A percentile compares a stretch with the other conserved stretches of the same genome.
phyloP scores from a whole-genome alignment of 2,888 invertebrate genomes.

The Drosophila kambysellisi region DNA sequence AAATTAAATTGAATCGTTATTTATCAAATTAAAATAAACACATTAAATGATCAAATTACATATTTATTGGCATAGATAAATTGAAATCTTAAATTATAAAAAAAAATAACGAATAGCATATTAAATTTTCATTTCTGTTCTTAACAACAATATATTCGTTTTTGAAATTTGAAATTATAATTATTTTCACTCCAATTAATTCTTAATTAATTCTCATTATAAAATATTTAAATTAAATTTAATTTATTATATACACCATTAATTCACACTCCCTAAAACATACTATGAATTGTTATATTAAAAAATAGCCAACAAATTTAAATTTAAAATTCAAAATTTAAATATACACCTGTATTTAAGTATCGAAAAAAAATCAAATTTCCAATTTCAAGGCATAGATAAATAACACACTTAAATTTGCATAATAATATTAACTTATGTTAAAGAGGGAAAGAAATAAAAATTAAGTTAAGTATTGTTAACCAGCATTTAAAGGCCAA shows the following conservation, averaged over 20 bases:
- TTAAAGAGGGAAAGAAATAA: background rate
- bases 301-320: background rate
- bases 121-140: background rate
- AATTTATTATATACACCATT: background rate
- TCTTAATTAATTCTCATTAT: background rate
- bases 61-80: too few species aligned
- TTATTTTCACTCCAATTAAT: background rate
- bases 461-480: background rate
- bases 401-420: background rate
- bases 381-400: background rate
- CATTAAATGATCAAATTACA: background rate
- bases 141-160: background rate
- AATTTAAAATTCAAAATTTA: background rate
- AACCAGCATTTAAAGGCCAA: conserved; percentile 1
- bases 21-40: too few species aligned
- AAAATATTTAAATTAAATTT: background rate
- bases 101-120: background rate
- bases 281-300: background rate
- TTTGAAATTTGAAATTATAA: background rate
- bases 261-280: background rate
- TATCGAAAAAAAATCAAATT: background rate
- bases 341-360: background rate
- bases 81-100: background rate
- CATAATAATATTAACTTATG: background rate
- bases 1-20: background rate